Evolutionary conservation across 2,797 vertebrate genomes (phyloP).

Genomic region (Monodelphis domestica): DNA sequence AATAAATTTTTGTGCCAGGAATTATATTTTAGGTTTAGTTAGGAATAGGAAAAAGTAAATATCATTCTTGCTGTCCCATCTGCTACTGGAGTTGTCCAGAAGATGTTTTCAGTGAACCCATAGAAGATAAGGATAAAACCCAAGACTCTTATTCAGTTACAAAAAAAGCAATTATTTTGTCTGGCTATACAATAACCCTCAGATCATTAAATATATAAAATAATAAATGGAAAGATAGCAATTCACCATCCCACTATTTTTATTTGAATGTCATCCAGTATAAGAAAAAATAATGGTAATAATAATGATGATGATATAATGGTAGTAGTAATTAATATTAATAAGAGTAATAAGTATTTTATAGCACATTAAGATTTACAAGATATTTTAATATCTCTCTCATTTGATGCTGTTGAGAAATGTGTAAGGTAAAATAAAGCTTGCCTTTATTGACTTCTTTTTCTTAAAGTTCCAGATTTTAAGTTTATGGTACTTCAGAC

Average conservation of each 20-base stretch:
- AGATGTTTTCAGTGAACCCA: background rate
- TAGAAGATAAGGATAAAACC: background rate
- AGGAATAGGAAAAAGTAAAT: background rate
- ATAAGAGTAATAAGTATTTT: background rate
- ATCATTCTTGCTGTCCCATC: background rate
- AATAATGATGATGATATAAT: background rate
- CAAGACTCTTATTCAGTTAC: background rate
- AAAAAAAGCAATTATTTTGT: background rate
- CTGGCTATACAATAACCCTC: background rate
- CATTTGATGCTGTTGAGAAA: conserved; percentile 23
- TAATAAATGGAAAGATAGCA: background rate
- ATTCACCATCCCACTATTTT: background rate
- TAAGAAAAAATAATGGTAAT: background rate
- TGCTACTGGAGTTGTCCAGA: background rate
- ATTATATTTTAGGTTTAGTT: background rate
- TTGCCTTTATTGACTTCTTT: conserved; percentile 29
- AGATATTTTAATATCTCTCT: conserved; percentile 21
- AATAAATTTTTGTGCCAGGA: background rate
- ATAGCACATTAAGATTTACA: background rate
- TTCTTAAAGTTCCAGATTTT: background rate
- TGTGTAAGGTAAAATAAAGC: conserved; percentile 34
- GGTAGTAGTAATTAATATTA: background rate
- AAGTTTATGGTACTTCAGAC: background rate
- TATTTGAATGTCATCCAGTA: background rate
- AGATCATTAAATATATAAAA: background rate